Evolutionary conservation across 2,113 vertebrate species (phyloP).

Genomic region (Aegotheles bennettii): DNA sequence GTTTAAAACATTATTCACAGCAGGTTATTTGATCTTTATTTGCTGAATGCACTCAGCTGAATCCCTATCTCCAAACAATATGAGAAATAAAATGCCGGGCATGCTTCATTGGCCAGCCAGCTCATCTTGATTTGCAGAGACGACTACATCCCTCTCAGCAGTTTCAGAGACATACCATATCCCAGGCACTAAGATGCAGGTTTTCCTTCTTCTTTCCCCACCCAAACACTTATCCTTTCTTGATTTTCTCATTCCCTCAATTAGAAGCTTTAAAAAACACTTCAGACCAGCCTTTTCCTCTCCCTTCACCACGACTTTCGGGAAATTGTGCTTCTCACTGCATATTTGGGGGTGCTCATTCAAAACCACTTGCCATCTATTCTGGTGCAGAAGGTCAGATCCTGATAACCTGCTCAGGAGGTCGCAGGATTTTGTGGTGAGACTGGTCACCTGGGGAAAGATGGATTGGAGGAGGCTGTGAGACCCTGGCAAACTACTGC

Average conservation of each 20-base stretch:
- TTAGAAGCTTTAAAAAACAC: not conserved
- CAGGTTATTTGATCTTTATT: slow-evolving; percentile 79
- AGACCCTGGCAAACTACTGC: not conserved
- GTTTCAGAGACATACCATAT: slow-evolving; percentile 4
- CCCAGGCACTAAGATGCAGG: not conserved
- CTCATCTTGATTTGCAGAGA: slow-evolving; percentile 70
- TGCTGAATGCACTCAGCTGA: slow-evolving; percentile 76
- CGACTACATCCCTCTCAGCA: slow-evolving; percentile 63
- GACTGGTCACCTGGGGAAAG: not conserved
- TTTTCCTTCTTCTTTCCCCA: not conserved
- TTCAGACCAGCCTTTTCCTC: not conserved
- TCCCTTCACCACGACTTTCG: not conserved
- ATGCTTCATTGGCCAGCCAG: slow-evolving; percentile 70
- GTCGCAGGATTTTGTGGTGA: not conserved
- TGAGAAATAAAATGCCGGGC: slow-evolving; percentile 72
- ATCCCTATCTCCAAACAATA: slow-evolving; percentile 77
- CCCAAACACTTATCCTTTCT: not conserved
- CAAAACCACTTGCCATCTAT: not conserved
- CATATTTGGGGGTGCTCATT: not conserved
- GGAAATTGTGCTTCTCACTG: not conserved
- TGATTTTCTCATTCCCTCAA: not conserved
- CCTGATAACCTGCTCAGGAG: not conserved
- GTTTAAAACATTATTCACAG: slow-evolving; percentile 81
- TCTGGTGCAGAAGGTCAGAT: not conserved
- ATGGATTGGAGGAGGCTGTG: not conserved